Base-by-base conservation (phyloP, 2,797 vertebrate genomes). In the Nannoperca obscura region DNA sequence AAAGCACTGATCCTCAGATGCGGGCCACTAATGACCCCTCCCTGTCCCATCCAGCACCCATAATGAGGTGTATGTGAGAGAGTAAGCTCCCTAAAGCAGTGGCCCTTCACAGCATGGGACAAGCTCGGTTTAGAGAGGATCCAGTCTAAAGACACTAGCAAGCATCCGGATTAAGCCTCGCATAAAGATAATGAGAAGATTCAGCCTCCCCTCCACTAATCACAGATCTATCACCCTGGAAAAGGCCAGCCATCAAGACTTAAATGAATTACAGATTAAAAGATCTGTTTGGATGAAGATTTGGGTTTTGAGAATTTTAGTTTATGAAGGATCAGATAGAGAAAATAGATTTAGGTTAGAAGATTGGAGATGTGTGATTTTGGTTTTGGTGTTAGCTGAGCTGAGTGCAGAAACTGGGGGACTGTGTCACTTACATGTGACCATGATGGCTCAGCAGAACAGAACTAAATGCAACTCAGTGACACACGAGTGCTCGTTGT, bases 181-280 rank as follows among this genome's bases (percentile, higher is more conserved):
- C 81, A 92, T 93, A 72, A 92, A 92, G 88, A 93, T 93, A 94
- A 94, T 92, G 88, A 92, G 85, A 89, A 92, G 90, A 93, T 89
- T 81, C 80, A 76, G 68, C 67, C 44, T 60, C 82, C 62, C 74
- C 77, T 90, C 58, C 84, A 90, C 81, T 92, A 92, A 94, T 92
- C 88, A 86, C 74, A 53, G 77, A 93, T 91, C 92, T 79, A 86
- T 91, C 85, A 78, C 82, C 54, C 49, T 76, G 62, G 61, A 90
- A 92, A 92, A 89, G 90, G 77, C 81, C 71, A 90, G 83, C 85
- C 59, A 80, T 68, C 75, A 60, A 78, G 71, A 71, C 75, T 85
- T 74, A 92, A 89, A 84, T 83, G 75, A 92, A 90, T 92, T 88
- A 90, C 84, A 90, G 88, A 88, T 93, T 92, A 91, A 90, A 91